Evolutionary conservation across 2,113 vertebrate genomes (phyloP).

Genomic region (Trogon surrucura): DNA sequence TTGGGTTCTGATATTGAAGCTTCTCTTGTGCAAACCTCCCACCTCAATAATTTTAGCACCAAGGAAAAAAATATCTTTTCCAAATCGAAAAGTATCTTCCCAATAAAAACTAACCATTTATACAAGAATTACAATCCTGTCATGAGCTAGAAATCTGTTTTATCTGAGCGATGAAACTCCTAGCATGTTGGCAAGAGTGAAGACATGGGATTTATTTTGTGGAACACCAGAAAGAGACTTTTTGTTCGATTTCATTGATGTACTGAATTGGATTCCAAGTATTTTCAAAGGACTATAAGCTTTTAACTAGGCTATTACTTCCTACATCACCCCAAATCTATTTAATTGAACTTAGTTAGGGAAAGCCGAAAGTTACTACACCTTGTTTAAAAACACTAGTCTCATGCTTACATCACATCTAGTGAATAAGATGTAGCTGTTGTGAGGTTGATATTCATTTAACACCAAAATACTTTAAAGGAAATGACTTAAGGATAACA

Average conservation of each 20-base stretch:
- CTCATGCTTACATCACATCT: not conserved
- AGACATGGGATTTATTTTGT: not conserved
- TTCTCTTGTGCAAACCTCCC: not conserved
- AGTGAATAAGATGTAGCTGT: not conserved
- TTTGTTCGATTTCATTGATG: not conserved
- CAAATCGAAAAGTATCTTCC: not conserved
- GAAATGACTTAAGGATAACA: not conserved
- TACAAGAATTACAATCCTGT: not conserved
- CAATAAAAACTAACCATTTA: slow-evolving; percentile 13
- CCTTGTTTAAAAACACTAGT: not conserved
- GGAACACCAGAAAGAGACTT: not conserved
- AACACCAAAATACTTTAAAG: not conserved
- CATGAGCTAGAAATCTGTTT: not conserved
- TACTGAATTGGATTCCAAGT: not conserved
- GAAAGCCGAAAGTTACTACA: not conserved
- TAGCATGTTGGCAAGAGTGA: not conserved
- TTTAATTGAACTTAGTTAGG: not conserved
- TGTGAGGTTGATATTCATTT: not conserved
- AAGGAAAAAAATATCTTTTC: not conserved
- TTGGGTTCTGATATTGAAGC: not conserved
- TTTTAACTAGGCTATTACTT: not conserved
- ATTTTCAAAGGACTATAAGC: not conserved
- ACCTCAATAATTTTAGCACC: slow-evolving; percentile 24
- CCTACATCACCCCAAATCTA: not conserved
- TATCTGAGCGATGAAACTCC: not conserved